Evolutionary conservation across 2,888 invertebrate genomes (phyloP).

Genomic region (Brachyopa scutellaris): DNA sequence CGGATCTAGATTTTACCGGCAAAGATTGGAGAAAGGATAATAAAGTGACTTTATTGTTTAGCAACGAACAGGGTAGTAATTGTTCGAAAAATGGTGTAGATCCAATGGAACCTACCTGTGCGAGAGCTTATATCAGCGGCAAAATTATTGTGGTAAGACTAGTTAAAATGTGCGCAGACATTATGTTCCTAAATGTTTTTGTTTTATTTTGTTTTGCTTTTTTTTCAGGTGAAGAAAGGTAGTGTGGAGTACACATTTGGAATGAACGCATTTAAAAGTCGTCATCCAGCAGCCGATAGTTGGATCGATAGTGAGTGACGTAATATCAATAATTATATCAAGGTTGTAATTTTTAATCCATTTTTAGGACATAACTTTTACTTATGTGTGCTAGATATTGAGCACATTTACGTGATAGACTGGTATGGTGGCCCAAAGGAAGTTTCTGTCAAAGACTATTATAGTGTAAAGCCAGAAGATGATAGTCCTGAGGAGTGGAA

Average conservation of each 20-base stretch:
- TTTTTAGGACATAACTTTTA: constrained; percentile 89
- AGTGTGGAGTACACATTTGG: constrained; percentile 74
- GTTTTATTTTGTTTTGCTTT: background rate
- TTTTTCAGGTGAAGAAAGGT: constrained; percentile 74
- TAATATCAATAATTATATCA: too few relatives aligned
- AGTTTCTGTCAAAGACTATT: constrained; percentile 76
- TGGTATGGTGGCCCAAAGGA: constrained; percentile 89
- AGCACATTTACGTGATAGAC: constrained; percentile 89
- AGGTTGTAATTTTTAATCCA: too few relatives aligned
- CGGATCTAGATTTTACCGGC: constrained; percentile 81
- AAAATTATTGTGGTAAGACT: constrained; percentile 76
- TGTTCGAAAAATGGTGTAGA: constrained; percentile 77
- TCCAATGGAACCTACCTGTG: constrained; percentile 82
- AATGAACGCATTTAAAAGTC: constrained; percentile 75
- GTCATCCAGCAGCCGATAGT: constrained; percentile 79
- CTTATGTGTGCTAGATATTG: constrained; percentile 89
- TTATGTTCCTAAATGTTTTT: background rate
- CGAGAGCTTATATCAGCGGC: constrained; percentile 79
- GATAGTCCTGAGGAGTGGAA: background rate
- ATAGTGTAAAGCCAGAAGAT: constrained; percentile 72
- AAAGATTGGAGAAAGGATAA: constrained; percentile 79
- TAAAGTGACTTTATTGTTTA: constrained; percentile 78
- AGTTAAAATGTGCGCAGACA: background rate
- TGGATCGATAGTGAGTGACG: constrained; percentile 77
- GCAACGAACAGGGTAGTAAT: constrained; percentile 79